Evolutionary conservation across 2,888 invertebrate genomes (phyloP).

Genomic region (Camptogramma bilineatum): DNA sequence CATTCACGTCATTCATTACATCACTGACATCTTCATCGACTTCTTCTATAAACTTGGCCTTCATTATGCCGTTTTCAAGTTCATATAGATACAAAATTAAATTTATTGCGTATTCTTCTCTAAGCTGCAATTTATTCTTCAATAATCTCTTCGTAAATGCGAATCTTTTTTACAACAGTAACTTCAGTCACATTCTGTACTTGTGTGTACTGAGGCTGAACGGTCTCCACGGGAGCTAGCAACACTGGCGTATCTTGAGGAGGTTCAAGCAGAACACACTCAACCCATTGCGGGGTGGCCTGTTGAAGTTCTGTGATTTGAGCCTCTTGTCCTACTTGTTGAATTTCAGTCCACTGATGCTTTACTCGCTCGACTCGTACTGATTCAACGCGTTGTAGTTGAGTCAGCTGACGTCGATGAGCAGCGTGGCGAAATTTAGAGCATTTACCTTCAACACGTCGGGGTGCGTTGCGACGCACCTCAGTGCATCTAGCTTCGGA

Average conservation of each 20-base stretch:
- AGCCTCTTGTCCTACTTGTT: slow-evolving; percentile 18
- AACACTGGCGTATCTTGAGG: slow-evolving; percentile 12
- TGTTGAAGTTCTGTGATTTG: slow-evolving; percentile 4
- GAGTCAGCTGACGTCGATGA: slow-evolving; percentile 14
- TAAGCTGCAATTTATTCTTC: slow-evolving; percentile 6
- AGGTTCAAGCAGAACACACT: slow-evolving; percentile 14
- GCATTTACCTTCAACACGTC: slow-evolving; percentile 4
- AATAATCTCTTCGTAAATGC: slow-evolving; percentile 22
- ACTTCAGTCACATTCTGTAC: slow-evolving; percentile 25
- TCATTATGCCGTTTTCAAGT: not conserved
- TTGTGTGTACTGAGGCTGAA: slow-evolving; percentile 17
- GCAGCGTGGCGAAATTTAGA: slow-evolving; percentile 11
- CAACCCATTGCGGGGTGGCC: slow-evolving; percentile 15
- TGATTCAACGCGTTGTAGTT: slow-evolving; percentile 14
- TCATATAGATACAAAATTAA: not conserved
- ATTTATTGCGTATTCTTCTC: not conserved
- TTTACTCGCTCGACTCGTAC: slow-evolving; percentile 8
- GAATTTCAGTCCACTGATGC: slow-evolving; percentile 15
- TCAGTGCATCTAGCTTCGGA: not conserved
- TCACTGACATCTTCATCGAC: slow-evolving; percentile 8
- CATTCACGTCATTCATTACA: slow-evolving; percentile 12
- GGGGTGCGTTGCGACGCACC: not conserved
- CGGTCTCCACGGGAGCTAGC: slow-evolving; percentile 16
- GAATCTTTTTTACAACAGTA: slow-evolving; percentile 17
- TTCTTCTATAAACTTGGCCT: slow-evolving; percentile 2